A percentile compares a stretch with the other conserved stretches of the same genome.
Evolutionary conservation across 2,888 invertebrate genomes (phyloP).

Genomic region (Leptinotarsa tumamoca): DNA sequence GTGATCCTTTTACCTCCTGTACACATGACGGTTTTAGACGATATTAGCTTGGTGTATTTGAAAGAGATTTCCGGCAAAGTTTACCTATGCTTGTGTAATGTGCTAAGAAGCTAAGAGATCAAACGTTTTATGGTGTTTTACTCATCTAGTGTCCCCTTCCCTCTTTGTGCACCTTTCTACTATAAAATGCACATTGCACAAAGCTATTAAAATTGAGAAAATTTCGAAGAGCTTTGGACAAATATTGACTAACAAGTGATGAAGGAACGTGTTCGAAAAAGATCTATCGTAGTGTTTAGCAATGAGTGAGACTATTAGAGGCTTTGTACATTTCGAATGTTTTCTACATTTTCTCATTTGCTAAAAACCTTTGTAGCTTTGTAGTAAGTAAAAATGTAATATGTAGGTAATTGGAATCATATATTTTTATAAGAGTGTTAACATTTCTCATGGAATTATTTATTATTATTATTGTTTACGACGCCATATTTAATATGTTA

Average conservation of each 20-base stretch:
- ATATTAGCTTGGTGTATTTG: conserved; percentile 51
- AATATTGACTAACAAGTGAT: conserved; percentile 49
- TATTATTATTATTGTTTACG: conserved; percentile 52
- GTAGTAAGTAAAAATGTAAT: conserved; percentile 62
- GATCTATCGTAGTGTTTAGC: conserved; percentile 55
- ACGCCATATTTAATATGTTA: conserved; percentile 65
- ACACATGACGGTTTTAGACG: conserved; percentile 37
- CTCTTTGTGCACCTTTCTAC: conserved; percentile 43
- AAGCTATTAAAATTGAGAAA: conserved; percentile 45
- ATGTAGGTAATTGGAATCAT: conserved; percentile 54
- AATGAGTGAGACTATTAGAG: conserved; percentile 56
- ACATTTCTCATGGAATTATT: conserved; percentile 47
- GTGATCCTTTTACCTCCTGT: conserved; percentile 47
- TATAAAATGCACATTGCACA: conserved; percentile 56
- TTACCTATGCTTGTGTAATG: conserved; percentile 60
- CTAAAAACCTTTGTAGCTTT: conserved; percentile 61
- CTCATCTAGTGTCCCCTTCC: conserved; percentile 38
- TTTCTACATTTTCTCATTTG: conserved; percentile 56
- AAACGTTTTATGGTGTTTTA: conserved; percentile 45
- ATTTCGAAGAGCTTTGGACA: conserved; percentile 46
- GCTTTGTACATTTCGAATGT: conserved; percentile 58
- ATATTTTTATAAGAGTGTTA: conserved; percentile 49
- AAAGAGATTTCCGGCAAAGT: conserved; percentile 41
- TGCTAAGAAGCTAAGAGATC: conserved; percentile 54
- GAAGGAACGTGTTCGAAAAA: conserved; percentile 44